Evolutionary conservation across 2,797 vertebrate genomes (phyloP), one percentile per base, ranked within the genome.

Genomic region (Delichon dasypus): DNA sequence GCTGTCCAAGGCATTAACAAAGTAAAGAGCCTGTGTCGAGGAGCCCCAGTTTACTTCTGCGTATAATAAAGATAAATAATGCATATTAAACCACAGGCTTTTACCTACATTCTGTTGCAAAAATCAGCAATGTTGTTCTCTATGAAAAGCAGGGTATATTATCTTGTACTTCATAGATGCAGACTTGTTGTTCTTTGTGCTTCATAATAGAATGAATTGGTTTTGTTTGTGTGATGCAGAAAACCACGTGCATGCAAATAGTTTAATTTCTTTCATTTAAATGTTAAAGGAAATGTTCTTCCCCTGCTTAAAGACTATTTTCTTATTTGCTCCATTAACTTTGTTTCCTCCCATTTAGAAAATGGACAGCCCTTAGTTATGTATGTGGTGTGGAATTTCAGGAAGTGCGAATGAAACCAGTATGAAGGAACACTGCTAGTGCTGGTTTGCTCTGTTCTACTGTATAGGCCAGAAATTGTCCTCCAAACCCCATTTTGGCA

Each of bases 1-100:
- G 0, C 98, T 98, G 97, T 98, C 98, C 95, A 99, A 97, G 5
- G 99, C 98, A 5, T 98, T 99, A 85, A 99, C 95, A 26, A 98
- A 99, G 19, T 98, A 98, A 93, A 99, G 98, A 2, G 99, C 99
- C 95, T 99, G 99, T 0, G 98, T 99, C 51, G 99, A 99, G 12
- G 99, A 99, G 15, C 99, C 99, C 99, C 99, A 99, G 85, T 99
- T 99, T 72, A 99, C 99, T 85, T 99, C 99, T 99, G 97, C 67
- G 50, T 75, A 67, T 16, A 60, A 81, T 21, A 53, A 93, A 94
- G 76, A 88, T 88, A 94, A 74, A 96, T 44, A 88, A 45, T 66
- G 23, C 40, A 23, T 64, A 61, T 95, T 88, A 93, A 88, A 53
- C 27, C 61, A 4, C 38, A 45, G 34, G n/a, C 75, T 77, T 81